phyloP scores from a whole-genome alignment of 2,797 vertebrate species.

The Botia almorhae region DNA sequence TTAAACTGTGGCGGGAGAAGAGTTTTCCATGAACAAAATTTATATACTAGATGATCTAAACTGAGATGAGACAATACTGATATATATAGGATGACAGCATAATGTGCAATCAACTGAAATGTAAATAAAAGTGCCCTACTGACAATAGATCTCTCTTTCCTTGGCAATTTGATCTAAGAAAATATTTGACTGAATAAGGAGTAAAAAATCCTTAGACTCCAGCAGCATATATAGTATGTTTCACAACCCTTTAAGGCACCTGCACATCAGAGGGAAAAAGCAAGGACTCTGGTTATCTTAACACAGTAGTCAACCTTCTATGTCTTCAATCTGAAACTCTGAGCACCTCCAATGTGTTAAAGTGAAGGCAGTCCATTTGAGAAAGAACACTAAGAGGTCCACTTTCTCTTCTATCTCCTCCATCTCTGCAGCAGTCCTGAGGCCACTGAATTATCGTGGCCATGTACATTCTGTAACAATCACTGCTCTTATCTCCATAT shows the following conservation, averaged over 20 bases:
- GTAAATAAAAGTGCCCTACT: constrained; percentile 44
- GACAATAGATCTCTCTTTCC: constrained; percentile 28
- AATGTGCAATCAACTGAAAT: constrained; percentile 56
- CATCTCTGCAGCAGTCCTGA: constrained; percentile 15
- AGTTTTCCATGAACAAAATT: not conserved
- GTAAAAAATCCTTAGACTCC: constrained; percentile 78
- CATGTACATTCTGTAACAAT: constrained; percentile 32
- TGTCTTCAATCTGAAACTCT: constrained; percentile 22
- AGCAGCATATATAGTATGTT: constrained; percentile 69
- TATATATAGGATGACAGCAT: constrained; percentile 41
- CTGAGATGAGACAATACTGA: constrained; percentile 29
- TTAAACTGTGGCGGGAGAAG: not conserved
- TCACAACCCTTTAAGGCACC: constrained; percentile 48
- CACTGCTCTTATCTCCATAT: constrained; percentile 10
- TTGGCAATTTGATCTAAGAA: constrained; percentile 41
- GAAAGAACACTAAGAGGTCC: not conserved
- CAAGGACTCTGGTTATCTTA: constrained; percentile 3
- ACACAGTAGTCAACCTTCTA: not conserved
- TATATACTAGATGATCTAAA: not conserved
- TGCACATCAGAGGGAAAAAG: constrained; percentile 41
- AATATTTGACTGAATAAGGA: constrained; percentile 17
- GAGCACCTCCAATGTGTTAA: not conserved
- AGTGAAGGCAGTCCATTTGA: constrained; percentile 23
- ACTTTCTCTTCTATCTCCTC: not conserved
- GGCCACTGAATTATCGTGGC: constrained; percentile 15